Evolutionary conservation across 2,113 vertebrate genomes (phyloP).

Genomic region (Rousettus leschenaultii): DNA sequence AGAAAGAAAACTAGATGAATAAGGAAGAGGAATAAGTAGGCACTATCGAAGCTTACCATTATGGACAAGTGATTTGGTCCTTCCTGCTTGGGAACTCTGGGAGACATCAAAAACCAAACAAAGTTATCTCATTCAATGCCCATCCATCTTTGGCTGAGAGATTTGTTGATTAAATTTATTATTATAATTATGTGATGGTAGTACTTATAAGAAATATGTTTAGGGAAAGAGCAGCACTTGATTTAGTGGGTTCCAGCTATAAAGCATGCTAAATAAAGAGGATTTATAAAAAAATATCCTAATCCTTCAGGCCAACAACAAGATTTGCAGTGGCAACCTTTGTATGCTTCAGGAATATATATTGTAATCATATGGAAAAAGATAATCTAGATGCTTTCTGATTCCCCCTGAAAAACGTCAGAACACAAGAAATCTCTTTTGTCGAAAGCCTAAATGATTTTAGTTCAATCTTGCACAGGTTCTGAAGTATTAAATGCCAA

Average conservation of each 20-base stretch:
- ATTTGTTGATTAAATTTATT: constrained; percentile 50
- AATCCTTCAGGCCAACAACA: background rate
- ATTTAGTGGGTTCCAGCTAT: constrained; percentile 14
- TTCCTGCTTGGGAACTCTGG: background rate
- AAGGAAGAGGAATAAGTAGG: background rate
- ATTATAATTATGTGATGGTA: background rate
- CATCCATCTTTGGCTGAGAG: background rate
- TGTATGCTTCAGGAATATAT: background rate
- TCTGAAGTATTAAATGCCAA: background rate
- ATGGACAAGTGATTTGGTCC: background rate
- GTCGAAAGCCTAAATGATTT: background rate
- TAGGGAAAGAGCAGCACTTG: constrained; percentile 31
- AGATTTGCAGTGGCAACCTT: background rate
- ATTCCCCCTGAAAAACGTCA: background rate
- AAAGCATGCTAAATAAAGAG: constrained; percentile 31
- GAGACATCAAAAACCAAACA: background rate
- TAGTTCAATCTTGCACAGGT: background rate
- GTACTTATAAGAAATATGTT: constrained; percentile 19
- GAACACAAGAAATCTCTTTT: background rate
- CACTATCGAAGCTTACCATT: background rate
- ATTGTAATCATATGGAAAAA: background rate
- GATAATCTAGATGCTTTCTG: background rate
- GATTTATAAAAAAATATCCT: constrained; percentile 25
- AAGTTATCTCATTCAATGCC: background rate
- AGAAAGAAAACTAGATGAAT: background rate